Evolutionary conservation across 2,113 vertebrate genomes (phyloP), one percentile per base, ranked within the genome.

Genomic region (Vombatus ursinus): DNA sequence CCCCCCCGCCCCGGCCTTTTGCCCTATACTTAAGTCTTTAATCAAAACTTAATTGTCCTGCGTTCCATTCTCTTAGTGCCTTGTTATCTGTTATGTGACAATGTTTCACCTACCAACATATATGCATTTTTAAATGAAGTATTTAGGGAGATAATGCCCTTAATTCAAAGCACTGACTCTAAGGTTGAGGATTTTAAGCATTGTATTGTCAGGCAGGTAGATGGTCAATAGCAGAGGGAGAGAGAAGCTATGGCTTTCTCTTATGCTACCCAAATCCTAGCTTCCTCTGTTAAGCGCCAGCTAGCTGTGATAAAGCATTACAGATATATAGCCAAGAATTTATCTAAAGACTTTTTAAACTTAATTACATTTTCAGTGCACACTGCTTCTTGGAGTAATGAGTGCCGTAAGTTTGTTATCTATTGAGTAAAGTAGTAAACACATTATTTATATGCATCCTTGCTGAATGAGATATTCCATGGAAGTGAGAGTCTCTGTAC

Each of bases 311-410:
- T 28, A 52, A 68, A 89, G 11, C 61, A 52, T 26, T 44, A 44
- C 25, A 94, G 54, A 96, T 57, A 61, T 22, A 44, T 31, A 19
- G 0, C 24, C 50, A 37, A 47, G n/a, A 1, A 47, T 77, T 53
- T 53, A 44, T 77, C 54, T 84, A 84, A 68, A 14, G 68, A 84
- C 68, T 92, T 94, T 94, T 28, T 44, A 77, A 92, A 96, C 0
- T n/a, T 50, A 92, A 8, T 16, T 51, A 44, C 8, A 3, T 19
- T 47, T 50, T 68, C 50, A 5, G 93, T 84, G 44, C 94, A 52
- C 94, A 14, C 11, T 2, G 48, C 7, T 8, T 93, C n/a, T 54
- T 57, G 49, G 11, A 90, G n/a, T 3, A 57, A 44, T 37, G 51
- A 90, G 2, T 8, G 53, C n/a, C 7, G 10, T 0, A 68, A n/a